Base-by-base conservation (phyloP, 2,888 invertebrate genomes). In the Chaitophorus viminalis region DNA sequence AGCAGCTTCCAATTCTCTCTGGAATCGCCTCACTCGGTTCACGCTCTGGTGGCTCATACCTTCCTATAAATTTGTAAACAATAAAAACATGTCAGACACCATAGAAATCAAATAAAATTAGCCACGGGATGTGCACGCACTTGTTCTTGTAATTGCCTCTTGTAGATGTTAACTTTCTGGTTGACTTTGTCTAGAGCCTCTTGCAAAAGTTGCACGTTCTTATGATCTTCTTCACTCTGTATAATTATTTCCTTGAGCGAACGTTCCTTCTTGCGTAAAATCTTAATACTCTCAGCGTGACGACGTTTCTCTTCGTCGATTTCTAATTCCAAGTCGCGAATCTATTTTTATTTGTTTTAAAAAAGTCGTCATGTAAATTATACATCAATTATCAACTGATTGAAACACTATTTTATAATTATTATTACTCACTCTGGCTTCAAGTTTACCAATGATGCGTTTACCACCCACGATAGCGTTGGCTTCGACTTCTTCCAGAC, bases 181-280 rank as follows among this genome's bases (percentile, higher is more conserved):
- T 93, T 93, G 91, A 95, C 92, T 93, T 97, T 97, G 92, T 98
- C 97, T 91, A 97, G 93, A 82, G 95, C 93, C 92, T 98, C 98
- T 92, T 98, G 97, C 90, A 98, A 94, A 91, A 99, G 93, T 90
- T 95, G 93, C 91, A 98, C 96, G 93, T 97, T 98, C 95, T 98
- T 98, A 93, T 98, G 96, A 93, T 99, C 98, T 92, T 99, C 98
- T 92, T 98, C 98, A 91, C 96, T 96, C 92, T 97, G 97, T 91
- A 98, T 95, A 93, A 98, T 94, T 90, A 98, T 95, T 92, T 98
- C 98, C 94, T 99, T 98, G 91, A 98, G 95, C 91, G 95, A 95
- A 91, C 98, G 97, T 92, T 99, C 98, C 95, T 99, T 99, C 94
- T 99, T 99, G 93, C 98, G 96, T 91, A 98, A 94, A 92, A 98